Conservation (phyloP, 2,113 vertebrate genomes). For the Argyrosomus japonicus region DNA sequence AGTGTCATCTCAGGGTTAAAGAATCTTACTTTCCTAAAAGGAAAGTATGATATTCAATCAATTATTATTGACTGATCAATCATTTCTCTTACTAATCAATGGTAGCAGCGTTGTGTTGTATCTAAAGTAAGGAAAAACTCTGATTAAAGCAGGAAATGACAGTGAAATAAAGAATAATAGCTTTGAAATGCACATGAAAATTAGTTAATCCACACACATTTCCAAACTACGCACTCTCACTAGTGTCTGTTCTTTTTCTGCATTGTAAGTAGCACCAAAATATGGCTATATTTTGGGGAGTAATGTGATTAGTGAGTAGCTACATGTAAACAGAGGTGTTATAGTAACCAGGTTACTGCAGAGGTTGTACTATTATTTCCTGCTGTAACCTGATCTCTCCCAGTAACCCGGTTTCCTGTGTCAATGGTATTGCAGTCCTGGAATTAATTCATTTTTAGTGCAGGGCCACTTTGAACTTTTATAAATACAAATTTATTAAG, state of each 20-base stretch:
- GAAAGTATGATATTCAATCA: too few relatives aligned
- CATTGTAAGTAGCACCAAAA: neutral
- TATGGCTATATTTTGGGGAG: too few relatives aligned
- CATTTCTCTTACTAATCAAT: neutral
- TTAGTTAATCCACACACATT: neutral
- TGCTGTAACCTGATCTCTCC: neutral
- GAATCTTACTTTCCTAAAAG: too few relatives aligned
- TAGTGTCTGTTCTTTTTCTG: neutral
- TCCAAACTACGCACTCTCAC: neutral
- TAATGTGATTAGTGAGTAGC: neutral
- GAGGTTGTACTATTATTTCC: neutral
- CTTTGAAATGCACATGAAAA: neutral
- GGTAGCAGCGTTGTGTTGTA: neutral
- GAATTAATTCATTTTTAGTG: too few relatives aligned
- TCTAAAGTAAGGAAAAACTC: neutral
- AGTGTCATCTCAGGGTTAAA: too few relatives aligned
- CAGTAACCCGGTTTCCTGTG: neutral
- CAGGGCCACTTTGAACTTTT: too few relatives aligned
- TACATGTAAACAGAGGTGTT: neutral
- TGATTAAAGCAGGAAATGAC: neutral
- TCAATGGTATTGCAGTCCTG: neutral
- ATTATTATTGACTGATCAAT: neutral
- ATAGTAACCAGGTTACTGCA: neutral
- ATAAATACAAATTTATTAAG: too few relatives aligned
- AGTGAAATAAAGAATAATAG: neutral